Percentiles rank a stretch among this genome's conserved stretches.
These are phyloP conservation scores for Brachionus rubens DNA, from an alignment of 1,140 invertebrate genomes.

Conservation along the genomic window DNA sequence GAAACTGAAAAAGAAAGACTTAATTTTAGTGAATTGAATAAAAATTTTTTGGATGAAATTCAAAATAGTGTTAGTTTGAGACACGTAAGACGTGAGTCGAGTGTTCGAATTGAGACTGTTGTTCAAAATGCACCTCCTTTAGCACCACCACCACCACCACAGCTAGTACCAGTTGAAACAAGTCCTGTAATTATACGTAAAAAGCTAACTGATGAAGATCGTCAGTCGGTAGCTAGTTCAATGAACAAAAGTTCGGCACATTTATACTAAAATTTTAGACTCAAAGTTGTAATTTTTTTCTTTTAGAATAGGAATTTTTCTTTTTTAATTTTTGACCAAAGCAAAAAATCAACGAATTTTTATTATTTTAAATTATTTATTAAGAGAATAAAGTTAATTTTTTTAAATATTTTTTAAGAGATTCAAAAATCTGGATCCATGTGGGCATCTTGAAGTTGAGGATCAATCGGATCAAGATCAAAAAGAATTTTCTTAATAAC, in stretches of 20 bases:
- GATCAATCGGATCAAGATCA: no score
- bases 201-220: neutral
- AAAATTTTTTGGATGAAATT: conserved; percentile 1
- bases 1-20: neutral
- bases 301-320: no score
- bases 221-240: conserved; percentile 25
- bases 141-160: neutral
- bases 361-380: no score
- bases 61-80: neutral
- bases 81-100: neutral
- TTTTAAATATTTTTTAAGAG: no score
- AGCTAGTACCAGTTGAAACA: no score
- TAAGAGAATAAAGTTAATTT: no score
- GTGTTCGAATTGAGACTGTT: neutral
- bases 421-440: no score
- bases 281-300: no score
- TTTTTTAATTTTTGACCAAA: no score
- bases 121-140: neutral
- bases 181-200: conserved; percentile 1
- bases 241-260: conserved; percentile 24
- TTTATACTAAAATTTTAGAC: conserved; percentile 28
- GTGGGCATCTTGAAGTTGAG: no score
- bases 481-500: no score
- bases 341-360: no score
- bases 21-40: conserved; percentile 37